Percentiles rank a stretch among this genome's conserved stretches.
Evolutionary conservation across 2,888 invertebrate genomes (phyloP).

Genomic region (Drosophila fulvimacula): DNA sequence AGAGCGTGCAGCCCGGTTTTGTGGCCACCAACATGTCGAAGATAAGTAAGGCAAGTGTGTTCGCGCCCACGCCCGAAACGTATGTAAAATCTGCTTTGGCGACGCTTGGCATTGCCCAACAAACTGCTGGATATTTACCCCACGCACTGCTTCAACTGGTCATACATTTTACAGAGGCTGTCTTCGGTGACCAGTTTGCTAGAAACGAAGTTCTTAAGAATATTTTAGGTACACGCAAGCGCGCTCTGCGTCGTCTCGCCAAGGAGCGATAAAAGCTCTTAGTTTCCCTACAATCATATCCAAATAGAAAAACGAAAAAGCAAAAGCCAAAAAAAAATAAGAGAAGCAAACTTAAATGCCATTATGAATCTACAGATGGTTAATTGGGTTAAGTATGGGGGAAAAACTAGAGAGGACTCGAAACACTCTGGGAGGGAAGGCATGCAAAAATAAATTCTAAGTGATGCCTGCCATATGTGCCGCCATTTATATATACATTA

Average conservation of each 20-base stretch:
- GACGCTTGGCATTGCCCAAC: conserved; percentile 89
- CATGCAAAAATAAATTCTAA: conserved; percentile 7
- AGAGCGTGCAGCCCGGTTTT: conserved; percentile 93
- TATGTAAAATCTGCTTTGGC: conserved; percentile 90
- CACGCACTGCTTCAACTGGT: conserved; percentile 80
- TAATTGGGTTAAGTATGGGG: background rate
- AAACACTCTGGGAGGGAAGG: conserved; percentile 4
- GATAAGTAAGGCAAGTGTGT: conserved; percentile 89
- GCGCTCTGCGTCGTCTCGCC: conserved; percentile 76
- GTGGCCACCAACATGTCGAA: conserved; percentile 97
- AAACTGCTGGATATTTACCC: conserved; percentile 90
- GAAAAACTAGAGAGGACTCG: conserved; percentile 8
- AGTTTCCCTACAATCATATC: background rate
- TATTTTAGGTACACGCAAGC: conserved; percentile 76
- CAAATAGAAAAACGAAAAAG: background rate
- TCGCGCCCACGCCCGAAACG: conserved; percentile 90
- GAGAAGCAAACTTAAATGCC: conserved; percentile 19
- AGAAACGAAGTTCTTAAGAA: conserved; percentile 79
- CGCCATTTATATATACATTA: conserved; percentile 15
- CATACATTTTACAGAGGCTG: conserved; percentile 62
- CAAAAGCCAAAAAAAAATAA: background rate
- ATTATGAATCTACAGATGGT: conserved; percentile 26
- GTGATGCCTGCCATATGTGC: conserved; percentile 19
- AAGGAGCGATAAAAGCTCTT: conserved; percentile 68
- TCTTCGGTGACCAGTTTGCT: conserved; percentile 78